These are phyloP conservation scores for Brachionichthys hirsutus DNA, from an alignment of 2,113 vertebrate genomes.

Conservation along the genomic window DNA sequence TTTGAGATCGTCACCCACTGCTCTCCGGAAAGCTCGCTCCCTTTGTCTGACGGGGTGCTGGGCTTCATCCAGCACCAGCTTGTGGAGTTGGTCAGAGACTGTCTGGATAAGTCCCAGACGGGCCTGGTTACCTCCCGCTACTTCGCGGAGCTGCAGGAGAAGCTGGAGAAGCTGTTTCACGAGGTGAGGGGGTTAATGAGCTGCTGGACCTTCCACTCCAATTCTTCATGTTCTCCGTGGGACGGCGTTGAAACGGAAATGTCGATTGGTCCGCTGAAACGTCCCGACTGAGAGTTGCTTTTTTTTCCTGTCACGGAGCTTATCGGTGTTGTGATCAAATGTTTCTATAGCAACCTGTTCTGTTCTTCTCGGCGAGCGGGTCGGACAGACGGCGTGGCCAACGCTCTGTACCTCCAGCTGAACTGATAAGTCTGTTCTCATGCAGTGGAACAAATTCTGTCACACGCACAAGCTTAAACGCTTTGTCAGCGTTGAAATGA, in stretches of 20 bases:
- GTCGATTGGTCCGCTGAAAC: conserved; percentile 35
- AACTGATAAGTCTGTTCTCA: conserved; percentile 75
- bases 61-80: conserved; percentile 99
- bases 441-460: conserved; percentile 45
- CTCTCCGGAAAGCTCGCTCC: conserved; percentile 84
- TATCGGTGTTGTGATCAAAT: conserved; percentile 57
- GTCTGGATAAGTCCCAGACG: conserved; percentile 90
- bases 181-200: conserved; percentile 78
- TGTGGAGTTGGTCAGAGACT: conserved; percentile 91
- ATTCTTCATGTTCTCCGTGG: too few species aligned
- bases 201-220: too few species aligned
- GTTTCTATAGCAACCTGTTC: conserved; percentile 70
- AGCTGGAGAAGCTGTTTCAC: conserved; percentile 91
- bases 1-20: conserved; percentile 86
- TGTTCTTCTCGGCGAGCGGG: conserved; percentile 45
- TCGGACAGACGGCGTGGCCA: conserved; percentile 65
- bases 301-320: conserved; percentile 40
- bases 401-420: conserved; percentile 64
- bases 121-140: conserved; percentile 93
- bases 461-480: neutral
- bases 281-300: conserved; percentile 25
- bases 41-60: conserved; percentile 90
- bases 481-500: neutral
- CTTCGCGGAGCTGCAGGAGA: conserved; percentile 96
- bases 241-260: neutral